Percentiles rank a stretch among this genome's conserved stretches.
phyloP scores from a whole-genome alignment of 2,113 vertebrate species.

The Hemichromis elongatus region DNA sequence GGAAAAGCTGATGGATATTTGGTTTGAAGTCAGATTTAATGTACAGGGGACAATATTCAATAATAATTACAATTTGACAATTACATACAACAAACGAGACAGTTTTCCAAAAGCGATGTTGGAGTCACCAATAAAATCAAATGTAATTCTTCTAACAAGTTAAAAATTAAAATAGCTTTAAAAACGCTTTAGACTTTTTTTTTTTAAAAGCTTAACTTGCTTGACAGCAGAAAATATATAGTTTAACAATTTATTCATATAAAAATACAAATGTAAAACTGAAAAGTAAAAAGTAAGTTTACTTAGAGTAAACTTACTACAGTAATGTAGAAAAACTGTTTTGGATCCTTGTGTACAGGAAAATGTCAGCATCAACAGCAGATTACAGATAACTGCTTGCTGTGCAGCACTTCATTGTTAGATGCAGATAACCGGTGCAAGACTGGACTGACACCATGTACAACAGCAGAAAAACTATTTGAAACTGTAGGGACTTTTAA shows the following conservation, averaged over 20 bases:
- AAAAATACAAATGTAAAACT: neutral
- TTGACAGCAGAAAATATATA: neutral
- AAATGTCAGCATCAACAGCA: neutral
- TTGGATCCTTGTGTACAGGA: neutral
- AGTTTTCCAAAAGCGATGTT: neutral
- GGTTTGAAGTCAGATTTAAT: neutral
- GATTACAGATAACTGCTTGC: neutral
- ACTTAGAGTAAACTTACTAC: no score
- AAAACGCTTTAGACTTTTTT: accelerated
- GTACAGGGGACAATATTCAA: neutral
- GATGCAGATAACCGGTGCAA: neutral
- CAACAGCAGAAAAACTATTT: neutral
- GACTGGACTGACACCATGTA: neutral
- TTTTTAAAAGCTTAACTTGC: neutral
- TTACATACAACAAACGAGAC: neutral
- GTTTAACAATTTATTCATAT: neutral
- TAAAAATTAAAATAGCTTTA: neutral
- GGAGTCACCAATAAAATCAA: neutral
- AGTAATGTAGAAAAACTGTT: neutral
- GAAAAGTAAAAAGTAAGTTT: neutral
- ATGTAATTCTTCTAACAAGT: neutral
- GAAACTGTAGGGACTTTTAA: neutral
- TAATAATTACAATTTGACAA: neutral
- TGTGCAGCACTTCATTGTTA: neutral
- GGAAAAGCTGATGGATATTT: neutral